Conservation (phyloP, 2,888 invertebrate genomes). For the Chromoteleia sp. region DNA sequence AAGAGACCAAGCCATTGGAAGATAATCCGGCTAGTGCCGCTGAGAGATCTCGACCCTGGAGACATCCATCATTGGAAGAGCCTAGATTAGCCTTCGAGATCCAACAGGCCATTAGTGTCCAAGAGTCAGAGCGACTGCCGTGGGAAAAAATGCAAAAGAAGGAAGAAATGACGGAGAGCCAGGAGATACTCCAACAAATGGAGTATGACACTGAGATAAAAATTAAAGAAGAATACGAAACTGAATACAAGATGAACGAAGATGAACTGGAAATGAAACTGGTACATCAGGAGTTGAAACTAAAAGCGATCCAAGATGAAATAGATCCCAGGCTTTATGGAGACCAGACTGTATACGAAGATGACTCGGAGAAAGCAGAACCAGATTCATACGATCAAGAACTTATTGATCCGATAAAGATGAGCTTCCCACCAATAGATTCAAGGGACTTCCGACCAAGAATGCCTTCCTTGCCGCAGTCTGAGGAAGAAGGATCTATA, state of each 20-base stretch:
- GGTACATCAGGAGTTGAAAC: conserved; percentile 48
- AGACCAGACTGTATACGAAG: conserved; percentile 71
- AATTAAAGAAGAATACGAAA: conserved; percentile 46
- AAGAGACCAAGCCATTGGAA: conserved; percentile 74
- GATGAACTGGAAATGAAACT: conserved; percentile 54
- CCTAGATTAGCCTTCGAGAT: conserved; percentile 78
- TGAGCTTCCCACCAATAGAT: conserved; percentile 76
- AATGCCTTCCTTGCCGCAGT: conserved; percentile 55
- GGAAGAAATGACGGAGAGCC: conserved; percentile 53
- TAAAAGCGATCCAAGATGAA: conserved; percentile 54
- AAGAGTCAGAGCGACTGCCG: conserved; percentile 70
- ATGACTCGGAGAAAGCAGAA: conserved; percentile 69
- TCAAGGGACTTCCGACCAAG: conserved; percentile 76
- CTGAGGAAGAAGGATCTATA: conserved; percentile 76
- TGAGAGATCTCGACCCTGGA: conserved; percentile 80
- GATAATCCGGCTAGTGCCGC: conserved; percentile 74
- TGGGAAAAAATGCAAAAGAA: conserved; percentile 73
- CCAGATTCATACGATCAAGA: conserved; percentile 67
- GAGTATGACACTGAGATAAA: conserved; percentile 74
- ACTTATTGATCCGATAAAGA: conserved; percentile 46
- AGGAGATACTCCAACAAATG: conserved; percentile 74
- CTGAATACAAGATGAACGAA: conserved; percentile 40
- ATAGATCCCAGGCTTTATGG: conserved; percentile 78
- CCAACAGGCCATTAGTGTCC: conserved; percentile 72
- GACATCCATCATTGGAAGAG: conserved; percentile 80